Percentiles rank a stretch among this genome's conserved stretches.
phyloP scores from a whole-genome alignment of 2,797 vertebrate species.

The Ambastaia sidthimunki region DNA sequence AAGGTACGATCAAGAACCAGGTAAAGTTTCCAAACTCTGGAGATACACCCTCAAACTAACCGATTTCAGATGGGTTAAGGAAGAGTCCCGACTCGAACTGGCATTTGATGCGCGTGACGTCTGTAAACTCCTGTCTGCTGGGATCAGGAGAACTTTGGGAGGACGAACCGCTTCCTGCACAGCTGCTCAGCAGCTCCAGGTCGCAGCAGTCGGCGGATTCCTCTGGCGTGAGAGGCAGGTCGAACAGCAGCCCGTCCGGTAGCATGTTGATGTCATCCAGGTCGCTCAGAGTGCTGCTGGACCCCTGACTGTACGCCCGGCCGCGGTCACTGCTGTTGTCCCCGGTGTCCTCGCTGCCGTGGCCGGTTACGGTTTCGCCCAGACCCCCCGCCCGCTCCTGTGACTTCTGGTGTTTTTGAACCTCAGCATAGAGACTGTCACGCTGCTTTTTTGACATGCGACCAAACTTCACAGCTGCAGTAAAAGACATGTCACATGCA shows the following conservation, averaged over 20 bases:
- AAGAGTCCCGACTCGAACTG: slow-evolving; percentile 85
- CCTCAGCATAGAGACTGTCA: slow-evolving; percentile 90
- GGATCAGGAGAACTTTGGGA: slow-evolving; percentile 86
- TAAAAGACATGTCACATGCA: slow-evolving; percentile 1
- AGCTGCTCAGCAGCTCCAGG: slow-evolving; percentile 82
- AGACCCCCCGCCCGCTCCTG: slow-evolving; percentile 73
- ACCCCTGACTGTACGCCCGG: slow-evolving; percentile 82
- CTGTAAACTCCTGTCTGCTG: slow-evolving; percentile 81
- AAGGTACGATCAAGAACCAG: slow-evolving; percentile 4
- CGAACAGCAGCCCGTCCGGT: slow-evolving; percentile 85
- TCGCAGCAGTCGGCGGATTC: slow-evolving; percentile 81
- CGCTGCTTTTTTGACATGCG: slow-evolving; percentile 95
- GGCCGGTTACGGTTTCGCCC: neutral
- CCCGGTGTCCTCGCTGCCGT: slow-evolving; percentile 61
- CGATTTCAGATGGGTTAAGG: slow-evolving; percentile 77
- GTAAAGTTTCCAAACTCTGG: neutral
- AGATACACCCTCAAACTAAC: slow-evolving; percentile 67
- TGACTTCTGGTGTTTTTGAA: slow-evolving; percentile 90
- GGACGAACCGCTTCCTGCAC: slow-evolving; percentile 78
- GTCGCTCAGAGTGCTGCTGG: slow-evolving; percentile 82
- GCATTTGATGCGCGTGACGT: slow-evolving; percentile 81
- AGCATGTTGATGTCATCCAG: slow-evolving; percentile 85
- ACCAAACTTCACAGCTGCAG: slow-evolving; percentile 89
- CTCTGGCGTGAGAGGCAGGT: slow-evolving; percentile 87
- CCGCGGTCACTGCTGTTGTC: slow-evolving; percentile 65